Conservation (phyloP, 2,113 vertebrate genomes). For the Barbus barbus region DNA sequence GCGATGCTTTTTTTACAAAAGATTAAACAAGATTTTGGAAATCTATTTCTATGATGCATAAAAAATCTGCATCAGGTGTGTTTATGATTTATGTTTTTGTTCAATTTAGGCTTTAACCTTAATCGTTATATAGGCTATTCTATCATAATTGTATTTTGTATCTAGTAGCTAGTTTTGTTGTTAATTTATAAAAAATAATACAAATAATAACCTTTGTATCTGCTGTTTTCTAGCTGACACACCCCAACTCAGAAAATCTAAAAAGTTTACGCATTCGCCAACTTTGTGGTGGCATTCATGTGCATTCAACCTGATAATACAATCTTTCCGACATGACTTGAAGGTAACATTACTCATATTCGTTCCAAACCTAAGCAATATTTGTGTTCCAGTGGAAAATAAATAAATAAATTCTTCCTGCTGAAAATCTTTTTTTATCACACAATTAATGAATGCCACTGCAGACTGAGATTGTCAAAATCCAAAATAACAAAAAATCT, state of each 20-base stretch:
- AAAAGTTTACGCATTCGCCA: not conserved
- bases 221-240: not conserved
- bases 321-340: not conserved
- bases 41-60: not conserved
- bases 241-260: not conserved
- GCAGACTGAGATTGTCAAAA: not conserved
- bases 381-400: not conserved
- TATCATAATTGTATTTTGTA: not conserved
- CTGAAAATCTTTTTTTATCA: too few relatives aligned
- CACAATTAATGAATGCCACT: too few relatives aligned
- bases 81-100: not conserved
- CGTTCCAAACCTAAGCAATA: not conserved
- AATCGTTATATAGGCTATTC: not conserved
- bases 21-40: not conserved
- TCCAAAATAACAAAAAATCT: too few relatives aligned
- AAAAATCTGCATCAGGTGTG: not conserved
- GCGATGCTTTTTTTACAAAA: not conserved
- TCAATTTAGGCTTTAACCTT: not conserved
- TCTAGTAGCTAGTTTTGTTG: not conserved
- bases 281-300: not conserved
- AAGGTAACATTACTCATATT: not conserved
- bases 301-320: not conserved
- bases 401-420: too few relatives aligned
- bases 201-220: not conserved
- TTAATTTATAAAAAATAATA: not conserved